Conservation (phyloP, 2,797 vertebrate genomes). For the Hybognathus amarus region DNA sequence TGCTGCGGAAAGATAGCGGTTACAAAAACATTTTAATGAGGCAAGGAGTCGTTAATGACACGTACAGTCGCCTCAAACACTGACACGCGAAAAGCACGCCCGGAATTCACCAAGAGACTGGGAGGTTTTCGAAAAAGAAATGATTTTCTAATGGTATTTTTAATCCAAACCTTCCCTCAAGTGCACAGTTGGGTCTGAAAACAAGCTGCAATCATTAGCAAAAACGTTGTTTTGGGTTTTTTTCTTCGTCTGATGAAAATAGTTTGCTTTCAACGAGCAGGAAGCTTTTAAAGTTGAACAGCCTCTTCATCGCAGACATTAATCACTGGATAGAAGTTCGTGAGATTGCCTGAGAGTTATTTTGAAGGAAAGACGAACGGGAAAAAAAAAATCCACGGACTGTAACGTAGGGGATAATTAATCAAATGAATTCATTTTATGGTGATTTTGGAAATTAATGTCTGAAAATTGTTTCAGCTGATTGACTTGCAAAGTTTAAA, state of each 20-base stretch:
- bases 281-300: slow-evolving; percentile 67
- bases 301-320: slow-evolving; percentile 54
- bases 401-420: slow-evolving; percentile 48
- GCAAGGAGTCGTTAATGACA: slow-evolving; percentile 40
- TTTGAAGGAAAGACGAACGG: not conserved
- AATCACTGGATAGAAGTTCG: slow-evolving; percentile 50
- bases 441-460: slow-evolving; percentile 48
- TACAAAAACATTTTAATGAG: slow-evolving; percentile 64
- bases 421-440: slow-evolving; percentile 57
- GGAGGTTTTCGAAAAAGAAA: slow-evolving; percentile 41
- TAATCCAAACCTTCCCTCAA: slow-evolving; percentile 54
- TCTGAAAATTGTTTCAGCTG: slow-evolving; percentile 43
- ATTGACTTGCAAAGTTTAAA: slow-evolving; percentile 51
- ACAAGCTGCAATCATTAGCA: slow-evolving; percentile 53
- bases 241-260: slow-evolving; percentile 44
- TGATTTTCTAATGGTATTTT: slow-evolving; percentile 51
- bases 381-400: slow-evolving; percentile 4
- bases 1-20: slow-evolving; percentile 68
- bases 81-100: not conserved
- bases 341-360: slow-evolving; percentile 48
- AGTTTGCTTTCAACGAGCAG: slow-evolving; percentile 60
- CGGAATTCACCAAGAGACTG: slow-evolving; percentile 49
- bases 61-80: slow-evolving; percentile 36
- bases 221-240: slow-evolving; percentile 22
- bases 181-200: slow-evolving; percentile 51